phyloP scores from a whole-genome alignment of 2,113 vertebrate genomes.

The Odocoileus hemionus region DNA sequence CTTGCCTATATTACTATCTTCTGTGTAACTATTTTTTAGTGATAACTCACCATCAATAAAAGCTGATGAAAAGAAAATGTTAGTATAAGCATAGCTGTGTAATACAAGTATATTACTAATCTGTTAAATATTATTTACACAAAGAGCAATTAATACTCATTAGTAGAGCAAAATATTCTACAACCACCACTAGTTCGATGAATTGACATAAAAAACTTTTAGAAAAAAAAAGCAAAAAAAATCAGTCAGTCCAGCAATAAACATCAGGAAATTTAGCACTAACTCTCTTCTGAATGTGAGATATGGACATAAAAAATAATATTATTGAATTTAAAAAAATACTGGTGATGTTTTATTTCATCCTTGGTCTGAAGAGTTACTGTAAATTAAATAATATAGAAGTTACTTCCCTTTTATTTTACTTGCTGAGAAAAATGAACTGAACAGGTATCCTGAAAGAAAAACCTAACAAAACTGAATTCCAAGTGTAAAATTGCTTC shows the following conservation, averaged over 20 bases:
- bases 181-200: not conserved
- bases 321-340: slow-evolving; percentile 42
- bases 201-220: not conserved
- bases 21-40: not conserved
- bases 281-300: not conserved
- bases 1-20: not conserved
- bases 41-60: slow-evolving; percentile 9
- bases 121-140: slow-evolving; percentile 2
- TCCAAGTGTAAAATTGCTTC: not conserved
- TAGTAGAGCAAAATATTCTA: slow-evolving; percentile 20
- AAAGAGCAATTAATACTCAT: not conserved
- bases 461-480: slow-evolving; percentile 26
- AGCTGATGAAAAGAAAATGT: not conserved
- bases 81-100: not conserved
- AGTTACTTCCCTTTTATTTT: not conserved
- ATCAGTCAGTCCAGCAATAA: not conserved
- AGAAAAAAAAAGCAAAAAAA: not conserved
- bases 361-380: not conserved
- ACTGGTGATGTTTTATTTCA: not conserved
- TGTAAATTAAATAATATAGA: not conserved
- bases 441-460: not conserved
- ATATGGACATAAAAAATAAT: not conserved
- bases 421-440: not conserved
- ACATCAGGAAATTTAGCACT: not conserved
- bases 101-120: not conserved